A percentile compares a stretch with the other conserved stretches of the same genome.
These are phyloP conservation scores for Girardia tigrina DNA, from an alignment of 2,888 invertebrate genomes.

Conservation along the genomic window DNA sequence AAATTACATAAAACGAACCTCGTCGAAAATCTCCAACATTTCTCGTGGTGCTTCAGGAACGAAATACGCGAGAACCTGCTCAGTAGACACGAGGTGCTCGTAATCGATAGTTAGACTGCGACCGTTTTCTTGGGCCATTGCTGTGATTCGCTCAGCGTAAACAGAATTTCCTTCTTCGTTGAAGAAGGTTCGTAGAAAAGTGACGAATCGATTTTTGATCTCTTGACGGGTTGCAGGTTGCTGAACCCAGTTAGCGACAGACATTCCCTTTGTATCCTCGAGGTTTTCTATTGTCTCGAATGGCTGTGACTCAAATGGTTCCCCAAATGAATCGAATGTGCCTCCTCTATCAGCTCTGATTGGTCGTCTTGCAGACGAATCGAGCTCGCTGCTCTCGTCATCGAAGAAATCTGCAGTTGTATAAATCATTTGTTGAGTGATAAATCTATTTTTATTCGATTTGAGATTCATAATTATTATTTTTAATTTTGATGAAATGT, in stretches of 20 bases:
- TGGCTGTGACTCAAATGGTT: slow-evolving; percentile 55
- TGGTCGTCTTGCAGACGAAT: slow-evolving; percentile 54
- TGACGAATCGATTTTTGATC: slow-evolving; percentile 77
- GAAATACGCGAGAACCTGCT: slow-evolving; percentile 86
- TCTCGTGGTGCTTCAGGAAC: slow-evolving; percentile 89
- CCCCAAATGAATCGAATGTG: slow-evolving; percentile 42
- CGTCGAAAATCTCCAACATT: slow-evolving; percentile 87
- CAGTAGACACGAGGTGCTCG: slow-evolving; percentile 69
- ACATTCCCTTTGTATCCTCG: slow-evolving; percentile 87
- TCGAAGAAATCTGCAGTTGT: slow-evolving; percentile 69
- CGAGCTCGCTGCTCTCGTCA: slow-evolving; percentile 61
- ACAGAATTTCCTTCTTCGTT: slow-evolving; percentile 72
- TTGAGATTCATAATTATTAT: too few species aligned
- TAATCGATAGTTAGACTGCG: slow-evolving; percentile 61
- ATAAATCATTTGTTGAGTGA: too few species aligned
- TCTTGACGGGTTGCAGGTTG: slow-evolving; percentile 87
- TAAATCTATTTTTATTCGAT: too few species aligned
- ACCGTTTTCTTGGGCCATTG: slow-evolving; percentile 68
- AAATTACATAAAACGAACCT: slow-evolving; percentile 46
- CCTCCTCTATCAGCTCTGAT: slow-evolving; percentile 76
- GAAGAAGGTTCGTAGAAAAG: slow-evolving; percentile 74
- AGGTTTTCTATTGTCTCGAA: slow-evolving; percentile 84
- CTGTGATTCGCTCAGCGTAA: slow-evolving; percentile 76
- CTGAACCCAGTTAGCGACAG: slow-evolving; percentile 85
- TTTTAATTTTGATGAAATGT: too few species aligned